phyloP scores from a whole-genome alignment of 2,113 vertebrate genomes.

The Vombatus ursinus region DNA sequence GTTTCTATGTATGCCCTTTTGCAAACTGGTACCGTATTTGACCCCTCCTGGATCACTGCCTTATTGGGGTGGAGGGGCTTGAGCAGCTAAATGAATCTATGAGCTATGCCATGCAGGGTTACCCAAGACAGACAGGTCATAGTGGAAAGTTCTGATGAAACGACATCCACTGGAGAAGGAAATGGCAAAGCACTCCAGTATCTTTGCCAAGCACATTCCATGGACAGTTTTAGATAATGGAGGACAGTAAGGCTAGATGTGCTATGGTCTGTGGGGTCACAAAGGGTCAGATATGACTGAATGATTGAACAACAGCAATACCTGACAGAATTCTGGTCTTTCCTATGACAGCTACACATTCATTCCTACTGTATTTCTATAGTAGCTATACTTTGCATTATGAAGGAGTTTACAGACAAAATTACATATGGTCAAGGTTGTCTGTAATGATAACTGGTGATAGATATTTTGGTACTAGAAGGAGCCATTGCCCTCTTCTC shows the following conservation, averaged over 20 bases:
- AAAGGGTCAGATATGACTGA: background rate
- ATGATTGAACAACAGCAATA: background rate
- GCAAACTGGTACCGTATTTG: constrained; percentile 40
- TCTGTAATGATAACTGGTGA: constrained; percentile 5
- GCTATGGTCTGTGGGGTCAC: background rate
- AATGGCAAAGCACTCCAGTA: background rate
- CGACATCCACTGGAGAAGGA: background rate
- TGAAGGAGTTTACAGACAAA: background rate
- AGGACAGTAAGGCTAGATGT: background rate
- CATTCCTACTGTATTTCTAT: background rate
- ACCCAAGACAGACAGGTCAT: background rate
- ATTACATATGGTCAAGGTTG: background rate
- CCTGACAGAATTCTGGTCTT: background rate
- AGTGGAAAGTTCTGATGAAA: background rate
- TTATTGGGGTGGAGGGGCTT: background rate
- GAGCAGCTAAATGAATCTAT: background rate
- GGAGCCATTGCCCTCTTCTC: constrained; percentile 13
- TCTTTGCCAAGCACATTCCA: background rate
- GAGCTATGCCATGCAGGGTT: background rate
- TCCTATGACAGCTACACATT: background rate
- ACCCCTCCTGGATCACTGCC: no score
- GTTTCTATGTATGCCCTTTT: constrained; percentile 24
- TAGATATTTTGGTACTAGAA: background rate
- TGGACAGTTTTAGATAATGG: background rate
- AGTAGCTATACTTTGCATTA: background rate